These are phyloP conservation scores for Catharus bicknelli DNA, from an alignment of 2,113 vertebrate species.

Conservation along the genomic window DNA sequence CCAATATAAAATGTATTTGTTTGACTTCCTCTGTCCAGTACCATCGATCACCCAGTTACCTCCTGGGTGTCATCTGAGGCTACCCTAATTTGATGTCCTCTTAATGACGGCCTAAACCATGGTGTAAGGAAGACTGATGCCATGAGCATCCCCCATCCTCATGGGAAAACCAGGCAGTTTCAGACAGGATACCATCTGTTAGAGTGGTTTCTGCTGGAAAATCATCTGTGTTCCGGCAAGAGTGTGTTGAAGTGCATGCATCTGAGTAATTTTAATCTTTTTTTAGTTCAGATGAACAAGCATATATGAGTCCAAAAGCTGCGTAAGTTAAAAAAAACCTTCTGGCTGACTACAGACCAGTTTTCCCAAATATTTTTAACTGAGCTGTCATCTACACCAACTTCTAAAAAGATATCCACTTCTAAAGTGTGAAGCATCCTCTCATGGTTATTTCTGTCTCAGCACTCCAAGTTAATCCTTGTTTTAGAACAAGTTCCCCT, in stretches of 20 bases:
- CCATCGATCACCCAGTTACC: fast-evolving
- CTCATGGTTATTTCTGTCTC: not conserved
- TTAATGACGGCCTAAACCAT: not conserved
- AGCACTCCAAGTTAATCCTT: not conserved
- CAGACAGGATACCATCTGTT: not conserved
- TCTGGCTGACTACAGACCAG: not conserved
- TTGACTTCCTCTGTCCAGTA: not conserved
- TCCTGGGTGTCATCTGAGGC: not conserved
- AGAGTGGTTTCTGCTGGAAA: not conserved
- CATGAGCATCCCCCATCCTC: not conserved
- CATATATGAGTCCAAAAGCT: constrained; percentile 8
- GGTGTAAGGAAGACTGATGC: not conserved
- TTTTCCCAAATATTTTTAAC: constrained; percentile 4
- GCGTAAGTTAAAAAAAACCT: not conserved
- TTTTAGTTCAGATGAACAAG: constrained; percentile 41
- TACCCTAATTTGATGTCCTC: not conserved
- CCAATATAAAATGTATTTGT: not conserved
- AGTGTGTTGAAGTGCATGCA: not conserved
- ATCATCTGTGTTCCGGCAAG: not conserved
- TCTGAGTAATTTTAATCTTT: not conserved
- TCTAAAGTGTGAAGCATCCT: not conserved
- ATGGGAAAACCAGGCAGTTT: not conserved
- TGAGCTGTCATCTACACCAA: not conserved
- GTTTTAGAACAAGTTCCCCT: not conserved
- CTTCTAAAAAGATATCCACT: not conserved